phyloP scores from a whole-genome alignment of 2,888 invertebrate species.

The Lamellibrachia satsuma region DNA sequence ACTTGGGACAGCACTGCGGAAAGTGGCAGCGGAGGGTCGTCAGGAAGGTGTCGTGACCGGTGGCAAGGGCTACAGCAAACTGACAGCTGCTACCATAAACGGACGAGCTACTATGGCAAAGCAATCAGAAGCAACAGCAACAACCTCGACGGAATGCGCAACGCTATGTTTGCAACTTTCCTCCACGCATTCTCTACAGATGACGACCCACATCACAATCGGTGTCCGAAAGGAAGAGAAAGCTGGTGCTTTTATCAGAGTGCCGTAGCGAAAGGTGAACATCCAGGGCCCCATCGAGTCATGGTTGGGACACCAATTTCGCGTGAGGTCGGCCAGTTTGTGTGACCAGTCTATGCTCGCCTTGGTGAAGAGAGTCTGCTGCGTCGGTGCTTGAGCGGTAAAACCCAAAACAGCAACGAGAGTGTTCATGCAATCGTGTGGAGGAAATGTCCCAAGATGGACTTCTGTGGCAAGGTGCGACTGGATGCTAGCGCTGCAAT shows the following conservation, averaged over 20 bases:
- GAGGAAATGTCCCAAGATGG: background rate
- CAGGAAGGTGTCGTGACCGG: background rate
- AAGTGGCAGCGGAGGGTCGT: background rate
- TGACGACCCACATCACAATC: constrained; percentile 11
- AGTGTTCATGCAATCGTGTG: background rate
- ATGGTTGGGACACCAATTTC: background rate
- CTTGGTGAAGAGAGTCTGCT: background rate
- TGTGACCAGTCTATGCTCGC: background rate
- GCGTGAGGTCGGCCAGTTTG: background rate
- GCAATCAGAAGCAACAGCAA: background rate
- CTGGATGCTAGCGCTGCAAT: background rate
- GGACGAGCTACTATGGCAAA: background rate
- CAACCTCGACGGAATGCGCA: background rate
- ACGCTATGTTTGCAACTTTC: background rate
- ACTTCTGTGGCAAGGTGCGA: background rate
- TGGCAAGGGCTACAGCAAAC: background rate
- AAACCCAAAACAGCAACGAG: background rate
- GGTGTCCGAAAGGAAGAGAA: background rate
- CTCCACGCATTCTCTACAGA: background rate
- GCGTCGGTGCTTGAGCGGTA: background rate
- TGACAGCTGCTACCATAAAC: background rate
- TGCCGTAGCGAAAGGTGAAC: background rate
- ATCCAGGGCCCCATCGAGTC: background rate
- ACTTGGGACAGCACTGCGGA: background rate
- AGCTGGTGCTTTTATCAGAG: background rate